Percentiles rank a stretch among this genome's conserved stretches.
Conservation (phyloP, 2,113 vertebrate species). For the Polyodon spathula region DNA sequence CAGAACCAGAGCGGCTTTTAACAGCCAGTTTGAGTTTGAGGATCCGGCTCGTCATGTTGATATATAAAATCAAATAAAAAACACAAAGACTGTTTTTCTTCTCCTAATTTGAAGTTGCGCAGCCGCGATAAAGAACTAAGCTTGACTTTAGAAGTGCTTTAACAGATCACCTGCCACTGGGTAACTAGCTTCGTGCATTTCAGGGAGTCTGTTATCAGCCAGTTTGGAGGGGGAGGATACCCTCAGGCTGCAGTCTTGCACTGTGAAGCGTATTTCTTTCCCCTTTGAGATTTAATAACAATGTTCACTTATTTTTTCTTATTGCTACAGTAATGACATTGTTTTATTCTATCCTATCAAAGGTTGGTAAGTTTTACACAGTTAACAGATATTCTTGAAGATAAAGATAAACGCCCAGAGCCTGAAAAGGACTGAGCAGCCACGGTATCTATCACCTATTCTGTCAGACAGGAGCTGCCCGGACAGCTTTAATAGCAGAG, state of each 20-base stretch:
- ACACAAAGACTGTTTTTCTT: background rate
- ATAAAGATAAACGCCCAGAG: background rate
- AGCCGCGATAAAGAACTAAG: background rate
- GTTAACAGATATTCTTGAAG: background rate
- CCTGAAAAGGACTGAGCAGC: background rate
- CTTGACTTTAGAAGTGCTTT: background rate
- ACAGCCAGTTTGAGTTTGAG: no score
- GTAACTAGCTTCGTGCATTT: background rate
- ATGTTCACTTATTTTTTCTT: background rate
- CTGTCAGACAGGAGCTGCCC: no score
- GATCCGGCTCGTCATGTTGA: no score
- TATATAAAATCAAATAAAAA: no score
- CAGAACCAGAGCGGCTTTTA: no score
- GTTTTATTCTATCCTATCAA: no score
- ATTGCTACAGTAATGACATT: background rate
- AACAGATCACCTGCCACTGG: constrained; percentile 1
- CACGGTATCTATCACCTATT: background rate
- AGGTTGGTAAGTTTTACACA: background rate
- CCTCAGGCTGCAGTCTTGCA: background rate
- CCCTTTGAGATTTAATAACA: background rate
- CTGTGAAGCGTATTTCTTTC: background rate
- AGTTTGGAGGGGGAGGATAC: background rate
- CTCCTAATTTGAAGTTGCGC: background rate
- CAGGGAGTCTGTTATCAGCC: background rate
- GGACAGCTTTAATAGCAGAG: no score